A percentile compares a stretch with the other conserved stretches of the same genome.
phyloP scores from a whole-genome alignment of 35 echinoderm and acorn worm genomes.

The Diadema setosum region DNA sequence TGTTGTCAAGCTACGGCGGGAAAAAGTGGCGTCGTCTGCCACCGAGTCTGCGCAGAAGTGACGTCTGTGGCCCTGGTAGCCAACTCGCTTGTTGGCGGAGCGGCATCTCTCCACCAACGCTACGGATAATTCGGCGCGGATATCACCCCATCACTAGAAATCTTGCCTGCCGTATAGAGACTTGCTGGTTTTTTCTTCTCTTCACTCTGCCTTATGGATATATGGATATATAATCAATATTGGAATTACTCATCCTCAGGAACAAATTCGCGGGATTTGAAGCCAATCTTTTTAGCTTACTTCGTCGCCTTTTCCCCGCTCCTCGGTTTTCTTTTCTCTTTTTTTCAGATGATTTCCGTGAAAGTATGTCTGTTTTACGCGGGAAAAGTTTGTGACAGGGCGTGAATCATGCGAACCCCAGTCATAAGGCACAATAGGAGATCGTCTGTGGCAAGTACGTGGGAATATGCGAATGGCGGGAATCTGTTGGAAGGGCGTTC shows the following conservation, averaged over 20 bases:
- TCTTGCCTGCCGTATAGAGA: no score
- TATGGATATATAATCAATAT: slow-evolving; percentile 24
- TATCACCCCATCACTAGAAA: no score
- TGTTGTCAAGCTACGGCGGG: background rate
- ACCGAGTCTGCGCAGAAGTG: background rate
- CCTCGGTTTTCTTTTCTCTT: no score
- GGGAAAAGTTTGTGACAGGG: background rate
- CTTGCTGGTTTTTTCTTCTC: no score
- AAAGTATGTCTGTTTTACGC: background rate
- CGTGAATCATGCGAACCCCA: background rate
- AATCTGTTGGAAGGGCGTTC: slow-evolving; percentile 9
- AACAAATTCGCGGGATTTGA: no score
- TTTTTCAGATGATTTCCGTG: no score
- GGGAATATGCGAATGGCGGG: slow-evolving; percentile 15
- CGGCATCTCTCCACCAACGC: background rate
- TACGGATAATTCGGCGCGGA: no score
- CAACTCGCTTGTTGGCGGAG: background rate
- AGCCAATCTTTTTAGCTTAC: no score
- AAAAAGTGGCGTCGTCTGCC: background rate
- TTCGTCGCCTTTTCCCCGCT: no score
- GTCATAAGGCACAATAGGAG: background rate
- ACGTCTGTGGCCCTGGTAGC: background rate
- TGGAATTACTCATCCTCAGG: background rate
- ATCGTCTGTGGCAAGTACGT: background rate
- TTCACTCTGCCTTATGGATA: background rate